phyloP scores from a whole-genome alignment of 2,113 vertebrate genomes.

The Nerophis ophidion region DNA sequence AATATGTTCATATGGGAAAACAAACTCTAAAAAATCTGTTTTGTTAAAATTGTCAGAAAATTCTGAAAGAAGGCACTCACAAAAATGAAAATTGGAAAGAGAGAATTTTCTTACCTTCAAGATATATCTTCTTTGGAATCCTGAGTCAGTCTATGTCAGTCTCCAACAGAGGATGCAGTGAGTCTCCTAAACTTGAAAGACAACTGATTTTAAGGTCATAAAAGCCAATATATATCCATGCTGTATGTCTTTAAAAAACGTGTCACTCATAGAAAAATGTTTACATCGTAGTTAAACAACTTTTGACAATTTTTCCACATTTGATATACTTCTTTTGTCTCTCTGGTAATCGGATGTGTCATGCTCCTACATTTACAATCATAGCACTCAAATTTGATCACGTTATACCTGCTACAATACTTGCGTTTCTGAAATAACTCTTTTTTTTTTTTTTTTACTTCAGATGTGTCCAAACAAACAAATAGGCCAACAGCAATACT shows the following conservation, averaged over 20 bases:
- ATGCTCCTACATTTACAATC: neutral
- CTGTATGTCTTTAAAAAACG: neutral
- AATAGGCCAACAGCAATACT: too few species aligned
- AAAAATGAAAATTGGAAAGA: neutral
- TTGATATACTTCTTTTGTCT: neutral
- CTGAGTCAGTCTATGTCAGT: slow-evolving; percentile 4
- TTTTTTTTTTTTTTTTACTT: too few species aligned
- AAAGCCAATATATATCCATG: slow-evolving; percentile 21
- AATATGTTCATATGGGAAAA: neutral
- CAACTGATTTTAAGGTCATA: slow-evolving; percentile 17
- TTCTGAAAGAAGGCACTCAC: too few species aligned
- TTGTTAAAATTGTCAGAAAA: neutral
- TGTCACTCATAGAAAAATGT: neutral
- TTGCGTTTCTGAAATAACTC: too few species aligned
- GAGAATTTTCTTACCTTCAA: slow-evolving; percentile 34
- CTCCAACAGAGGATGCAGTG: neutral
- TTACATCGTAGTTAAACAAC: neutral
- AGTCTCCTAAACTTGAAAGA: slow-evolving; percentile 35
- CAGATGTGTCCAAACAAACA: too few species aligned
- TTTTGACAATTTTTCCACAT: neutral
- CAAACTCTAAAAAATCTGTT: neutral
- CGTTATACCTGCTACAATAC: too few species aligned
- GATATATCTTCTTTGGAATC: slow-evolving; percentile 29
- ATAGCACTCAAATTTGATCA: too few species aligned
- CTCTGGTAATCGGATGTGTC: neutral